Evolutionary conservation across 2,888 invertebrate genomes (phyloP), one percentile per base, ranked within the genome.

Genomic region (Drosophila imparisetae): DNA sequence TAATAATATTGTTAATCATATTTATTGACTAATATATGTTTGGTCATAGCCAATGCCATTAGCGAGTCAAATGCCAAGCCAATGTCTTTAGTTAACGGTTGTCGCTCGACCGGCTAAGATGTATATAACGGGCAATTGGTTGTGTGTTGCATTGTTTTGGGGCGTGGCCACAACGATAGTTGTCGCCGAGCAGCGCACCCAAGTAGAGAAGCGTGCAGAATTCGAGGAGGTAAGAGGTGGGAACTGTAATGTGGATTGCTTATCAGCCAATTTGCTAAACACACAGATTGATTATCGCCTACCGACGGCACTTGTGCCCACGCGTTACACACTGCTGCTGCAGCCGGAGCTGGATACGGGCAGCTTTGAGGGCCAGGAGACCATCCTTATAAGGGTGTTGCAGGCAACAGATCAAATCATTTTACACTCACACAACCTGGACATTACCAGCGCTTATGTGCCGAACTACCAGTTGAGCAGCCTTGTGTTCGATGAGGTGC

Each of bases 261-360:
- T 13, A 58, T 52, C 36, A 27, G 15, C 6, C n/a, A 18, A 21
- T 11, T 21, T 18, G 1, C 1, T 15, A 15, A 52, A n/a, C 30
- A 50, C 34, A 2, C 36, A 90, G 91, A 78, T 80, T 34, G 60
- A 91, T 57, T 92, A 92, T 70, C 91, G 95, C 24, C 91, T 97
- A n/a, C 95, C 96, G 4, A 92, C 91, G 55, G 90, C 94, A 52
- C 92, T 96, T 0, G 90, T 92, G 58, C 97, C 97, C 0, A 81
- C 91, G 18, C 94, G 95, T 70, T 97, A 97, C 90, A 94, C 95
- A 66, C 92, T 97, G 5, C 93, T 93, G 54, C 92, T 97, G 59
- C 93, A 94, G 82, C 97, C 97, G 0, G 93, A 96, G 81, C 92
- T 96, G 72, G 91, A 94, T 66, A 89, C 94, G 86, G 94, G 94